A percentile compares a stretch with the other conserved stretches of the same genome.
Conservation (phyloP, 2,113 vertebrate species). For the Porphyrio hochstetteri region DNA sequence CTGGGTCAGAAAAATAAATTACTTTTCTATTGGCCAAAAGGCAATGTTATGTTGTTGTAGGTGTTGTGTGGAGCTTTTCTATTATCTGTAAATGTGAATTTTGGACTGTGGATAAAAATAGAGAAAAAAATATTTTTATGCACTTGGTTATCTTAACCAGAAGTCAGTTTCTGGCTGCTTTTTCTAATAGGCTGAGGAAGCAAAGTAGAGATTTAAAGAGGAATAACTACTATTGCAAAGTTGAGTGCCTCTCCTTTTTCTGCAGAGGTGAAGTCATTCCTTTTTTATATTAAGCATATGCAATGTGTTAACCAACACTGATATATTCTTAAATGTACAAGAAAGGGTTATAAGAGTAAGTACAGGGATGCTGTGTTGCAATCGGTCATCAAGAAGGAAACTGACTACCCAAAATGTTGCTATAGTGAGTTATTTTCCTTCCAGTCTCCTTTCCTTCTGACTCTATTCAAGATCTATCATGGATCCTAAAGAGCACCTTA, state of each 20-base stretch:
- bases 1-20: slow-evolving; percentile 29
- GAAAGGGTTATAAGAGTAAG: not conserved
- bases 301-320: not conserved
- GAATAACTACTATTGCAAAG: not conserved
- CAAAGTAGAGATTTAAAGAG: not conserved
- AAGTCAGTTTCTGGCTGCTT: not conserved
- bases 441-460: not conserved
- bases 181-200: not conserved
- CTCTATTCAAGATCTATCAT: not conserved
- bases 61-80: not conserved
- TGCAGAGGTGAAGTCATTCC: not conserved
- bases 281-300: not conserved
- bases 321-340: not conserved
- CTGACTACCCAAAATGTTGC: not conserved
- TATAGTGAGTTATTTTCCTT: not conserved
- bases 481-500: not conserved
- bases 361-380: not conserved
- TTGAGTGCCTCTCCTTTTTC: not conserved
- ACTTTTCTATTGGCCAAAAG: not conserved
- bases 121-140: not conserved
- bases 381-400: not conserved
- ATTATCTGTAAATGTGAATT: not conserved
- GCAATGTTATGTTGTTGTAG: not conserved
- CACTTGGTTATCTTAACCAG: not conserved
- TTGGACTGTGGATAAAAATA: slow-evolving; percentile 7